These are phyloP conservation scores for Drosophila sordidula DNA, from an alignment of 2,888 invertebrate genomes.

Conservation along the genomic window DNA sequence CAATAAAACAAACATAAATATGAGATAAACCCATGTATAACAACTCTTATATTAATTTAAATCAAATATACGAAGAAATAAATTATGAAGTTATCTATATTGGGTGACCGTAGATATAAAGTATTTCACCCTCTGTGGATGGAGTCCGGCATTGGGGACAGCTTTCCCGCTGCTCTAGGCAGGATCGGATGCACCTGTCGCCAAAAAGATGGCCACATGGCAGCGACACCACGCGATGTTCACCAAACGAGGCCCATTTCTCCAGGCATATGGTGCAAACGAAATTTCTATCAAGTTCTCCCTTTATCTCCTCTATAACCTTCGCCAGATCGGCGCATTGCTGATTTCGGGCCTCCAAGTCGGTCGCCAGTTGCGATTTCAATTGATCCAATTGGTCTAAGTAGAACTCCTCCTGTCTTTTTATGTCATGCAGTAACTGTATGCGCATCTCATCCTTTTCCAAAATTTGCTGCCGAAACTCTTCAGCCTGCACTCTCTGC, in stretches of 20 bases:
- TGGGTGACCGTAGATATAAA: constrained; percentile 9
- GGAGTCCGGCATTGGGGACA: constrained; percentile 18
- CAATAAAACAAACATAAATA: too few relatives aligned
- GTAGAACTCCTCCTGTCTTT: too few relatives aligned
- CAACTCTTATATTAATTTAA: too few relatives aligned
- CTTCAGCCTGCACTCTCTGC: not conserved
- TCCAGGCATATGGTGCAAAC: constrained; percentile 21
- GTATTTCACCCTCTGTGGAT: not conserved
- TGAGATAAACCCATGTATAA: too few relatives aligned
- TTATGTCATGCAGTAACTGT: not conserved
- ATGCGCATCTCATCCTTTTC: not conserved
- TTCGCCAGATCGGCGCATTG: not conserved
- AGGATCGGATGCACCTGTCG: constrained; percentile 4
- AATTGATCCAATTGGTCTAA: not conserved
- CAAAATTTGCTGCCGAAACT: not conserved
- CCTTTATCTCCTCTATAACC: not conserved
- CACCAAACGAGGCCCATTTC: not conserved
- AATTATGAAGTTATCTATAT: not conserved
- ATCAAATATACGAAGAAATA: too few relatives aligned
- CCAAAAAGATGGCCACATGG: constrained; percentile 34
- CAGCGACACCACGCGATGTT: constrained; percentile 18
- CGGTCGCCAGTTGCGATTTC: not conserved
- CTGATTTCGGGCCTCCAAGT: not conserved
- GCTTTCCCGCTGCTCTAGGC: fast-evolving
- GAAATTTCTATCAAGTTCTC: not conserved